A percentile compares a stretch with the other conserved stretches of the same genome.
These are phyloP conservation scores for Drosophila koepferae DNA, from an alignment of 2,888 invertebrate genomes.

Conservation along the genomic window DNA sequence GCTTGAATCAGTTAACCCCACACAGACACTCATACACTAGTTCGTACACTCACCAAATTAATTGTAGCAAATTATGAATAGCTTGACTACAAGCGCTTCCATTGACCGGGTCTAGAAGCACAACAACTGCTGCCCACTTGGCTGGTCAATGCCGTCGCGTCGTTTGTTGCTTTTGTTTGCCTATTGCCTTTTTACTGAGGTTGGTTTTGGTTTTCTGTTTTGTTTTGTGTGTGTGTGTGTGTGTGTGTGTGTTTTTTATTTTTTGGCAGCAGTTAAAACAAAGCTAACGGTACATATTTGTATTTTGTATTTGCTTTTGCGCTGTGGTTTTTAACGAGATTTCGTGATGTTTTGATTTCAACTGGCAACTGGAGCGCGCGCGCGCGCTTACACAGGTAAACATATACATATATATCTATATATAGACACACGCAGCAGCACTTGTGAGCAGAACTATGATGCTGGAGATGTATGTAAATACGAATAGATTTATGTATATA, in stretches of 20 bases:
- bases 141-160: slow-evolving; percentile 77
- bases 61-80: slow-evolving; percentile 63
- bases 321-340: slow-evolving; percentile 62
- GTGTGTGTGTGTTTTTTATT: background rate
- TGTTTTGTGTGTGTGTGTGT: slow-evolving; percentile 14
- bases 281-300: slow-evolving; percentile 64
- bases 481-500: background rate
- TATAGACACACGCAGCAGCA: slow-evolving; percentile 9
- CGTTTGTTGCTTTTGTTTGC: slow-evolving; percentile 51
- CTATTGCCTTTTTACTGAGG: slow-evolving; percentile 21
- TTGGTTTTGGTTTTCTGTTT: slow-evolving; percentile 25
- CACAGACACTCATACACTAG: background rate
- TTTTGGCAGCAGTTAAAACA: slow-evolving; percentile 47
- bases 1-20: slow-evolving; percentile 53
- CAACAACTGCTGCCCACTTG: slow-evolving; percentile 57
- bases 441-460: slow-evolving; percentile 1
- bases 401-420: background rate
- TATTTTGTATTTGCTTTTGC: slow-evolving; percentile 55
- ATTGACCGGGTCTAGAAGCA: slow-evolving; percentile 35
- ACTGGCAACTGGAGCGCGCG: slow-evolving; percentile 48
- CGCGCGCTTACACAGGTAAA: slow-evolving; percentile 29
- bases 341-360: slow-evolving; percentile 68
- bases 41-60: slow-evolving; percentile 29
- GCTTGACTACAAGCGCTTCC: slow-evolving; percentile 25
- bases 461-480: background rate